A percentile compares a stretch with the other conserved stretches of the same genome.
Conservation (phyloP, 2,888 invertebrate genomes). For the Lycocerus yunnanus region DNA sequence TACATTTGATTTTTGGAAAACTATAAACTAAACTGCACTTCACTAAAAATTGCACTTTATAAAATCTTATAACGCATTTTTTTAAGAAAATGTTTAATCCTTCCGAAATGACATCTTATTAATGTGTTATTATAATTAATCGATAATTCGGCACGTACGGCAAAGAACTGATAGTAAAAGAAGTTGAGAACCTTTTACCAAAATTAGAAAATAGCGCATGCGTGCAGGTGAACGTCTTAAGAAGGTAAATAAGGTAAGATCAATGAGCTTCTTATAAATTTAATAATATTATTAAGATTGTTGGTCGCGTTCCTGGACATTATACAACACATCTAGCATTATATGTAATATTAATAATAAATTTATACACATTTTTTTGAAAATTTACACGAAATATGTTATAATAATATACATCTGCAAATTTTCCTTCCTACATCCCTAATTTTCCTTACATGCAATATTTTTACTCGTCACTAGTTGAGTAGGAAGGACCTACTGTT, state of each 20-base stretch:
- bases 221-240: conserved; percentile 40
- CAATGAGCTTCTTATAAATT: conserved; percentile 24
- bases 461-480: too few species aligned
- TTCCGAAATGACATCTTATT: background rate
- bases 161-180: conserved; percentile 47
- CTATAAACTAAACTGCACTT: conserved; percentile 23
- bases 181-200: conserved; percentile 44
- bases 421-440: too few species aligned
- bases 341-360: background rate
- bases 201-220: conserved; percentile 36
- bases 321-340: conserved; percentile 15
- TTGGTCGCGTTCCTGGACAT: background rate
- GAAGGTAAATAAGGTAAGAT: conserved; percentile 27
- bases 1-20: conserved; percentile 7
- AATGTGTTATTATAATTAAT: conserved; percentile 5
- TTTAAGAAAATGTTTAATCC: conserved; percentile 4
- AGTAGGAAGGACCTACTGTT: too few species aligned
- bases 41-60: conserved; percentile 32
- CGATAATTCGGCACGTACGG: conserved; percentile 35
- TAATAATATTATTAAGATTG: conserved; percentile 8
- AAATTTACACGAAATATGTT: too few species aligned
- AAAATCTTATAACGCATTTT: conserved; percentile 36
- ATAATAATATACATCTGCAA: too few species aligned
- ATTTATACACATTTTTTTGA: too few species aligned
- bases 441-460: too few species aligned